A percentile compares a stretch with the other conserved stretches of the same genome.
Conservation (phyloP, 2,888 invertebrate genomes). For the Lasioglossum leucozonium region DNA sequence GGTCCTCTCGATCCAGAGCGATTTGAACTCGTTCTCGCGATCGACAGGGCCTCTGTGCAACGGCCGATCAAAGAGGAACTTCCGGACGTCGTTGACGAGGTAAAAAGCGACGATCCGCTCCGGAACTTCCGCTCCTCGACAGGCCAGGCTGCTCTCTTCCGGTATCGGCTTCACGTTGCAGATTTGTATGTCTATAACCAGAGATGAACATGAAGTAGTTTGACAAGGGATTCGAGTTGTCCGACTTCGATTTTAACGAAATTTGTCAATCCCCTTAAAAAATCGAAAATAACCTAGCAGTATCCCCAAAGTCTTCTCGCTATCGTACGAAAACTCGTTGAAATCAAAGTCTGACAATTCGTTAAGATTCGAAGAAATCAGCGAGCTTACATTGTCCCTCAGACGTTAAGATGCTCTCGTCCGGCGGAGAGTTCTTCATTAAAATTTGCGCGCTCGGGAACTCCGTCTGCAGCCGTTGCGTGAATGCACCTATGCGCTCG, state of each 20-base stretch:
- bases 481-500: slow-evolving; percentile 97
- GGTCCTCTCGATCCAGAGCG: slow-evolving; percentile 97
- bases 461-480: slow-evolving; percentile 95
- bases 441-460: slow-evolving; percentile 97
- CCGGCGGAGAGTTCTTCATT: slow-evolving; percentile 96
- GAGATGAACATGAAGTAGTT: background rate
- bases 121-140: slow-evolving; percentile 89
- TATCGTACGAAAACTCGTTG: background rate
- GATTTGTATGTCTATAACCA: slow-evolving; percentile 92
- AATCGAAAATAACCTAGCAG: too few relatives aligned
- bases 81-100: slow-evolving; percentile 94
- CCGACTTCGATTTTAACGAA: background rate
- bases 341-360: background rate
- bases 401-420: slow-evolving; percentile 93
- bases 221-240: background rate
- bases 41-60: slow-evolving; percentile 95
- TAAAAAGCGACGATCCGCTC: slow-evolving; percentile 95
- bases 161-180: slow-evolving; percentile 96
- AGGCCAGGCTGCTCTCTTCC: slow-evolving; percentile 87
- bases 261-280: too few relatives aligned
- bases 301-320: too few relatives aligned
- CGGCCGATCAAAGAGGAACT: slow-evolving; percentile 96
- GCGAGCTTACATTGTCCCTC: slow-evolving; percentile 90
- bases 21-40: slow-evolving; percentile 98
- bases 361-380: background rate